Percentiles rank a stretch among this genome's conserved stretches.
Conservation (phyloP, 2,888 invertebrate genomes). For the Caenorhabditis sinica region DNA sequence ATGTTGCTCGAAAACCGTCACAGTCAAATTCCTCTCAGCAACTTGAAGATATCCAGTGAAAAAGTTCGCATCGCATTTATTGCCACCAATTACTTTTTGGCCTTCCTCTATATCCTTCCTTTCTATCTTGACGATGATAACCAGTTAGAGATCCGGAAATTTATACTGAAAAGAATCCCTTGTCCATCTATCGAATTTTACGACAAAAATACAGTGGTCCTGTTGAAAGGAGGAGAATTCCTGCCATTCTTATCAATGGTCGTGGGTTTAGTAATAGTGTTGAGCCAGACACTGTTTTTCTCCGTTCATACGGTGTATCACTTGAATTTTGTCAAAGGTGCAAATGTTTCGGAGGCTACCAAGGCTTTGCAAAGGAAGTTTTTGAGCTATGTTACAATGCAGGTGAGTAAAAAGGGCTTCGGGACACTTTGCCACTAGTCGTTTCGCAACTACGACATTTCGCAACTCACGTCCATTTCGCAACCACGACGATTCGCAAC, state of each 20-base stretch:
- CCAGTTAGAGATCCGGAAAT: constrained; percentile 19
- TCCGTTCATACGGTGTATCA: constrained; percentile 19
- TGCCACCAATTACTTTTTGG: constrained; percentile 1
- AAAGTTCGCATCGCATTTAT: constrained; percentile 5
- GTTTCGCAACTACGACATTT: too few relatives aligned
- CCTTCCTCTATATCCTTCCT: constrained; percentile 12
- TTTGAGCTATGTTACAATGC: constrained; percentile 23
- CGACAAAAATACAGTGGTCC: background rate
- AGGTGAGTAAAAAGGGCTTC: too few relatives aligned
- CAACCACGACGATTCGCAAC: too few relatives aligned
- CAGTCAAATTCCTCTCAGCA: constrained; percentile 28
- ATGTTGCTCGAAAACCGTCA: constrained; percentile 42
- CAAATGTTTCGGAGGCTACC: background rate
- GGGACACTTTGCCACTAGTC: too few relatives aligned
- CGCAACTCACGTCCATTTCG: too few relatives aligned
- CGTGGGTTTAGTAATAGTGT: background rate
- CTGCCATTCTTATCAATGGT: constrained; percentile 35
- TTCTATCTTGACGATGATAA: constrained; percentile 25
- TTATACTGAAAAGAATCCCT: constrained; percentile 26
- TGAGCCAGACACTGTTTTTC: constrained; percentile 23
- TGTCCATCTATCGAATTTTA: constrained; percentile 50
- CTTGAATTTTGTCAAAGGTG: background rate
- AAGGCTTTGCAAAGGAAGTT: constrained; percentile 33
- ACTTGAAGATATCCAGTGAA: background rate
- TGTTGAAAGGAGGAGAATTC: constrained; percentile 42